Evolutionary conservation across 53 echinoderm and acorn worm species (phyloP), one percentile per base, ranked within the genome.

Genomic region (Holothuria leucospilota): DNA sequence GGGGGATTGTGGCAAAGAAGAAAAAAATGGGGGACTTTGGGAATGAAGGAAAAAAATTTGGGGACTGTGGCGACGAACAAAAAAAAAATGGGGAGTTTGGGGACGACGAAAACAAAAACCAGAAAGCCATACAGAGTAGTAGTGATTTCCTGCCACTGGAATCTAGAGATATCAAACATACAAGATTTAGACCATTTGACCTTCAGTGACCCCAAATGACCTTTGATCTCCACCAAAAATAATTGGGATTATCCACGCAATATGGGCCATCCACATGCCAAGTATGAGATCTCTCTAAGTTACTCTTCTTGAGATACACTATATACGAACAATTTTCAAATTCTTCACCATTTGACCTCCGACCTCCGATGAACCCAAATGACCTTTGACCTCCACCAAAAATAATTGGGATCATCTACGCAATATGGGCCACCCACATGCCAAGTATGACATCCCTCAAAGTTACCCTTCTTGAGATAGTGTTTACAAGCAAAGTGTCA

Each of bases 171-270:
- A 49, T 49, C 49, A 6, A 49, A 6, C 6, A 6, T 49, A 49
- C 49, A 49, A 49, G 49, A 13, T 49, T 49, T 49, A 4, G 49
- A 26, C 20, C 29, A 30, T 69, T 29, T 69, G 70, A 34, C 70
- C 29, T 34, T 38, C 34, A 14, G 16, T 69, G 70, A 69, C 70
- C 70, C 20, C 70, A 69, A 20, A 69, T 69, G 39, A 69, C 40
- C 70, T 29, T 69, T 69, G 70, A 69, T 38, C 15, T 69, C 9
- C 8, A 28, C 49, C 49, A 49, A 49, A 49, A 49, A 49, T 6
- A 49, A 49, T 4, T 4, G 49, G 3, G 49, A 49, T 49, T 6
- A 49, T 49, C 10, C 6, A 13, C 49, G 49, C 13, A 28, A 69
- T 39, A 69, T 34, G 30, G 20, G 69, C 38, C 69, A 69, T 11